Conservation (phyloP, 2,113 vertebrate genomes). For the Arenaria interpres region DNA sequence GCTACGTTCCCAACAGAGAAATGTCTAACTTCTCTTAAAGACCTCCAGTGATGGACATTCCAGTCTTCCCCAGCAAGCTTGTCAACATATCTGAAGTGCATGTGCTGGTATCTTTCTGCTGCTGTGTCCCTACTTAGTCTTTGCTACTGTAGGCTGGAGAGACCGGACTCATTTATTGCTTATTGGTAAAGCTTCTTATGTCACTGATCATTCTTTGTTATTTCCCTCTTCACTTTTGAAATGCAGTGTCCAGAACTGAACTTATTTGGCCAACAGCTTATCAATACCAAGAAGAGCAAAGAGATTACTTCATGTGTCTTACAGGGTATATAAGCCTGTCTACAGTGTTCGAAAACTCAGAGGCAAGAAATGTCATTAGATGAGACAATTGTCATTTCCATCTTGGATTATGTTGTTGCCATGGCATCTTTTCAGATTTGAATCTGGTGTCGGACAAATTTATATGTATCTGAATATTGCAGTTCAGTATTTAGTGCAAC, state of each 20-base stretch:
- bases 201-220: background rate
- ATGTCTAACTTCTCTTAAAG: background rate
- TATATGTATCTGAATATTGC: background rate
- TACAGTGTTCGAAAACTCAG: background rate
- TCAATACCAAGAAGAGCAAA: background rate
- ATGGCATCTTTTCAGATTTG: background rate
- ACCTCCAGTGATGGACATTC: background rate
- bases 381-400: background rate
- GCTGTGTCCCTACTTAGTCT: background rate
- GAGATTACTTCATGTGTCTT: background rate
- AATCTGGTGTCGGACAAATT: background rate
- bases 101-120: background rate
- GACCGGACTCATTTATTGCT: background rate
- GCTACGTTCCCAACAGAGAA: background rate
- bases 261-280: background rate
- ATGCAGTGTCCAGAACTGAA: background rate
- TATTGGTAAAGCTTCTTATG: background rate
- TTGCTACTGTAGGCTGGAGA: background rate
- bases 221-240: background rate
- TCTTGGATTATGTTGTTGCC: background rate
- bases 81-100: background rate
- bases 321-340: background rate
- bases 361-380: background rate
- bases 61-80: background rate
- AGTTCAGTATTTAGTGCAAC: background rate